Evolutionary conservation across 2,797 vertebrate species (phyloP).

Genomic region (Uromys caudimaculatus): DNA sequence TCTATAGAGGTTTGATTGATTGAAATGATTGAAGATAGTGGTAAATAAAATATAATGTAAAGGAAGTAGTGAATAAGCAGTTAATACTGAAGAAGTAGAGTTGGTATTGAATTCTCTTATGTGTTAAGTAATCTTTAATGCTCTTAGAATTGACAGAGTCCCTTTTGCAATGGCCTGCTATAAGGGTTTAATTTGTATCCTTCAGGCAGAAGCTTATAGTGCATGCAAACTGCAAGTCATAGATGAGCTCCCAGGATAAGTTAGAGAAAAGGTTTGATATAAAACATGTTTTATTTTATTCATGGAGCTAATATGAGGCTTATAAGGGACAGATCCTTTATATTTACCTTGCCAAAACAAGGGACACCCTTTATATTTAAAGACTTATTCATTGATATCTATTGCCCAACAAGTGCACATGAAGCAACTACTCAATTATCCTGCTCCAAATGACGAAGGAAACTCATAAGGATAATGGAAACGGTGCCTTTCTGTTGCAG

Average conservation of each 20-base stretch:
- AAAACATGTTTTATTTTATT: constrained; percentile 17
- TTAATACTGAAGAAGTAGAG: not conserved
- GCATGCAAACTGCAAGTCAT: constrained; percentile 11
- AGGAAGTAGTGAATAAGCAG: not conserved
- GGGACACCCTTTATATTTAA: not conserved
- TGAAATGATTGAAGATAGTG: not conserved
- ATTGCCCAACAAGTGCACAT: not conserved
- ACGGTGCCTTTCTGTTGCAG: not conserved
- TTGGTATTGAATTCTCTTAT: not conserved
- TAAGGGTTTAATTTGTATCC: constrained; percentile 19
- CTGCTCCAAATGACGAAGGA: not conserved
- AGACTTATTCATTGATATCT: not conserved
- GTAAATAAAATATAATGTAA: not conserved
- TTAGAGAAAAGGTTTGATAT: not conserved
- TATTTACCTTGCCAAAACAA: constrained; percentile 15
- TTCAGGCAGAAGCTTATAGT: not conserved
- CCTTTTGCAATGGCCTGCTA: not conserved
- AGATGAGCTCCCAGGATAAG: not conserved
- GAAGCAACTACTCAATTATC: not conserved
- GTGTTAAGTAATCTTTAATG: not conserved
- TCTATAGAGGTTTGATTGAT: not conserved
- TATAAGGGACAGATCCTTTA: not conserved
- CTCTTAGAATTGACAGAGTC: constrained; percentile 28
- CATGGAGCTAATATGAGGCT: not conserved
- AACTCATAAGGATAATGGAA: not conserved